Evolutionary conservation across 2,797 vertebrate genomes (phyloP).

Genomic region (Centroberyx gerrardi): DNA sequence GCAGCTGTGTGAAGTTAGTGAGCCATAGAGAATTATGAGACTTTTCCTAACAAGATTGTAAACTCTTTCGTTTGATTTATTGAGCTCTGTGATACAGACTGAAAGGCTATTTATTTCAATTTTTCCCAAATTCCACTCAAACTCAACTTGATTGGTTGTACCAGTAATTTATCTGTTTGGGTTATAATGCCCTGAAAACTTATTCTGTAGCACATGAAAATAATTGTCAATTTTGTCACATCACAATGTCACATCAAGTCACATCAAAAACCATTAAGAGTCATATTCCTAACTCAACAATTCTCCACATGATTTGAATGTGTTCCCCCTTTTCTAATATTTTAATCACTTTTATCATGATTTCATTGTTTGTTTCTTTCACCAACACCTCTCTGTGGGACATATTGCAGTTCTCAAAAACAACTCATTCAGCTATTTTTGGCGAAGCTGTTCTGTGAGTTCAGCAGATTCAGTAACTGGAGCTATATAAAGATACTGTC

Average conservation of each 20-base stretch:
- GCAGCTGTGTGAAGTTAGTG: conserved; percentile 10
- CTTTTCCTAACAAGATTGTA: conserved; percentile 45
- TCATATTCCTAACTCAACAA: not conserved
- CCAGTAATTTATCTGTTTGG: conserved; percentile 16
- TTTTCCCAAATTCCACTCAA: not conserved
- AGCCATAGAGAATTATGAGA: conserved; percentile 29
- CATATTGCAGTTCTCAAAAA: not conserved
- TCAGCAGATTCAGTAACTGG: not conserved
- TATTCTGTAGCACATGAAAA: not conserved
- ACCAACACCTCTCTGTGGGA: not conserved
- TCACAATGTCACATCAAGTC: not conserved
- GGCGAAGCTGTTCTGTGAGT: not conserved
- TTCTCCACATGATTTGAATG: not conserved
- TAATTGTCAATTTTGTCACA: not conserved
- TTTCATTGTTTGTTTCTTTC: not conserved
- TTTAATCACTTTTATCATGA: conserved; percentile 5
- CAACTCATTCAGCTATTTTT: conserved; percentile 26
- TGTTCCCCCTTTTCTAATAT: not conserved
- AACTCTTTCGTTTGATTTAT: conserved; percentile 45
- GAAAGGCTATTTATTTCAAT: conserved; percentile 2
- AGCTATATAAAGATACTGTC: not conserved
- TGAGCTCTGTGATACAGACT: conserved; percentile 14
- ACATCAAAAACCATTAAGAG: too few relatives aligned
- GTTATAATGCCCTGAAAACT: not conserved
- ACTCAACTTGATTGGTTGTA: not conserved